These are phyloP conservation scores for Ara ararauna DNA, from an alignment of 2,797 vertebrate species.

Conservation along the genomic window DNA sequence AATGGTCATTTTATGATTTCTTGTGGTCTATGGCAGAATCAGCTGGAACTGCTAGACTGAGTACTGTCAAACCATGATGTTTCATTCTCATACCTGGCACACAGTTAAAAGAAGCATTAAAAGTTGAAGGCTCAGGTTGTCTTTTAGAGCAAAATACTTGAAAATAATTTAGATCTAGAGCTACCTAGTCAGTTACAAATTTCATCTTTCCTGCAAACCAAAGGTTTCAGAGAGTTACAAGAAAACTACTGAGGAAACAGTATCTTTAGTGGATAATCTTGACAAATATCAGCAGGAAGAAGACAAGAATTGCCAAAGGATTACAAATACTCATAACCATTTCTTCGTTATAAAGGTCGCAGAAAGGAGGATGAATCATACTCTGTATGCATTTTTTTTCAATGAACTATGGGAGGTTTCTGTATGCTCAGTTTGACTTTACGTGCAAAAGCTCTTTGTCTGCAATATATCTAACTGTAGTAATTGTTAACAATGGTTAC, in stretches of 20 bases:
- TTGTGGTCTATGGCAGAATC: neutral
- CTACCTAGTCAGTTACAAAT: neutral
- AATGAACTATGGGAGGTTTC: neutral
- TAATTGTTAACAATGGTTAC: neutral
- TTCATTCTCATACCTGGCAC: neutral
- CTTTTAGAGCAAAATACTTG: neutral
- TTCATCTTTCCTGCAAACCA: neutral
- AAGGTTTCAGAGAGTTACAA: neutral
- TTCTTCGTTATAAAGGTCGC: neutral
- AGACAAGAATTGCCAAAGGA: neutral
- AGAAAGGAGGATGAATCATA: neutral
- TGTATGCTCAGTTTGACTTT: constrained; percentile 15
- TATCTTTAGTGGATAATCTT: neutral
- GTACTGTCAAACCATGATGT: neutral
- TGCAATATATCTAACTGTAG: neutral
- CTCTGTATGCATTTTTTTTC: neutral
- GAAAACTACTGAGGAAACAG: neutral
- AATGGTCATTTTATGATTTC: neutral
- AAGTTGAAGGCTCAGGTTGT: neutral
- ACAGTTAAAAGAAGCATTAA: neutral
- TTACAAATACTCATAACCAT: neutral
- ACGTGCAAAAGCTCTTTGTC: neutral
- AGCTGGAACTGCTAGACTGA: neutral
- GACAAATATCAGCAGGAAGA: neutral
- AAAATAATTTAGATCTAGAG: neutral